Conservation (phyloP, 2,888 invertebrate genomes). For the Suillia variegata region DNA sequence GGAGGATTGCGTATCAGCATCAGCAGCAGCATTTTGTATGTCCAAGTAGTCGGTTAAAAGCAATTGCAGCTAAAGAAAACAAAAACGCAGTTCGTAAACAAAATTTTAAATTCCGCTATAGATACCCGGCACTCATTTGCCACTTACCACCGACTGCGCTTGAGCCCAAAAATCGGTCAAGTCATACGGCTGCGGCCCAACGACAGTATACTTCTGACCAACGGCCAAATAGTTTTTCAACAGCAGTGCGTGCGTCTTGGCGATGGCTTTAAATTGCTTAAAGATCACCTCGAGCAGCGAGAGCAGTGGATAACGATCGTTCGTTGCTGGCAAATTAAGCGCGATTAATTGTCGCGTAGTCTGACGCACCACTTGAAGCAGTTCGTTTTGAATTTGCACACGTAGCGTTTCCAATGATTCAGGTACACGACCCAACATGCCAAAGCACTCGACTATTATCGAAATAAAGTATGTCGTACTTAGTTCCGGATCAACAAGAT, state of each 20-base stretch:
- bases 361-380: slow-evolving; percentile 77
- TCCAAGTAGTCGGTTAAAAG: slow-evolving; percentile 86
- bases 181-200: slow-evolving; percentile 64
- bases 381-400: slow-evolving; percentile 80
- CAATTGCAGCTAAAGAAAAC: slow-evolving; percentile 71
- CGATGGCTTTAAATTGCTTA: slow-evolving; percentile 81
- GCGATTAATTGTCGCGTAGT: slow-evolving; percentile 78
- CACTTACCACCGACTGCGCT: slow-evolving; percentile 82
- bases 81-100: background rate
- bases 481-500: slow-evolving; percentile 66
- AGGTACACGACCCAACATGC: slow-evolving; percentile 79
- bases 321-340: slow-evolving; percentile 48
- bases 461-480: slow-evolving; percentile 75
- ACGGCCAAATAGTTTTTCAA: slow-evolving; percentile 70
- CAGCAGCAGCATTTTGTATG: slow-evolving; percentile 74
- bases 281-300: slow-evolving; percentile 77
- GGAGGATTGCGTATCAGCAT: slow-evolving; percentile 63
- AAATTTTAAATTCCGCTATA: background rate
- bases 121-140: background rate
- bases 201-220: slow-evolving; percentile 65
- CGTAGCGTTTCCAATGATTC: slow-evolving; percentile 86
- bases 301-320: slow-evolving; percentile 61
- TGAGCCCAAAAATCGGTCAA: slow-evolving; percentile 87
- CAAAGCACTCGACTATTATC: slow-evolving; percentile 83
- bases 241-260: slow-evolving; percentile 75